phyloP scores from a whole-genome alignment of 2,113 vertebrate species.

The Acanthochromis polyacanthus region DNA sequence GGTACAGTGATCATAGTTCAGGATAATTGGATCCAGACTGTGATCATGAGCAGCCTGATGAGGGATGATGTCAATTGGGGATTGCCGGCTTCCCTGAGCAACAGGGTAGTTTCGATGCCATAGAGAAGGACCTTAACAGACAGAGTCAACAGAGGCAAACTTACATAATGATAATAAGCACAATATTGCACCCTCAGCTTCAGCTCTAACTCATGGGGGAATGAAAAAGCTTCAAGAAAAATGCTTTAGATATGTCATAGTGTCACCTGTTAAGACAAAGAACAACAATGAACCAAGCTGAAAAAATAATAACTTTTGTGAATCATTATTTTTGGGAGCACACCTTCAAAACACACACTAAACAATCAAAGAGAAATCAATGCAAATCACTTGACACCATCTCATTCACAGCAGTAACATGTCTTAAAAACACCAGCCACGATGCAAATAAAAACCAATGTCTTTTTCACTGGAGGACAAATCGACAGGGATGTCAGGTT shows the following conservation, averaged over 20 bases:
- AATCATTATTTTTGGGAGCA: no score
- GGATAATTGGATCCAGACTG: slow-evolving; percentile 83
- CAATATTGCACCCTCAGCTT: no score
- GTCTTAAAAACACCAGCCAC: not conserved
- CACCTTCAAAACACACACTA: not conserved
- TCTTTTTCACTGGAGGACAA: not conserved
- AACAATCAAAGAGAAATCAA: not conserved
- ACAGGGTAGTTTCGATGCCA: slow-evolving; percentile 93
- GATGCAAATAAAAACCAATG: not conserved
- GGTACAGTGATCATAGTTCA: slow-evolving; percentile 90
- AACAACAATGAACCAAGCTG: no score
- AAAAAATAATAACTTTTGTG: no score
- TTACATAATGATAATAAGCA: not conserved
- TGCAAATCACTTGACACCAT: not conserved
- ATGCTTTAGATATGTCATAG: no score
- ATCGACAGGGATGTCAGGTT: not conserved
- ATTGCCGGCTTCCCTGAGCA: slow-evolving; percentile 91
- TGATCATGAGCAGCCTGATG: slow-evolving; percentile 87
- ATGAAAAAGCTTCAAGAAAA: no score
- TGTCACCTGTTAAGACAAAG: no score
- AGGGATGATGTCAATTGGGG: slow-evolving; percentile 94
- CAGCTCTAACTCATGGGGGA: no score
- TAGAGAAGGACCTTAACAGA: slow-evolving; percentile 87
- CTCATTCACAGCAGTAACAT: not conserved
- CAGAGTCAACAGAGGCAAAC: not conserved